phyloP scores from a whole-genome alignment of 2,113 vertebrate genomes.

The Ictalurus punctatus region DNA sequence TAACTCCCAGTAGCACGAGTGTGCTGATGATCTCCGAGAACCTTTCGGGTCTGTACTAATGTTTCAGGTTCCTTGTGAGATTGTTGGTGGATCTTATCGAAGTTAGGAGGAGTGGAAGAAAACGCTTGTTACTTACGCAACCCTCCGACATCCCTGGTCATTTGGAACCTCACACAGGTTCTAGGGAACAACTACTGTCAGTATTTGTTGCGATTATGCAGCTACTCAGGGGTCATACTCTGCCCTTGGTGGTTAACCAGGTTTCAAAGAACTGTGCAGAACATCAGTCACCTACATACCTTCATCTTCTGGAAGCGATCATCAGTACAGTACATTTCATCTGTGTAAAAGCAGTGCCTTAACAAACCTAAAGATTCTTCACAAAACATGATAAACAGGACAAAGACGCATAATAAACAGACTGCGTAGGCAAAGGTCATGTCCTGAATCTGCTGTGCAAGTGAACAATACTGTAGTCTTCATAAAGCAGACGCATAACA shows the following conservation, averaged over 20 bases:
- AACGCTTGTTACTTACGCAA: background rate
- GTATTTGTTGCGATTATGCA: background rate
- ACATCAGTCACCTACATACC: background rate
- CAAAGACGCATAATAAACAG: slow-evolving; percentile 5
- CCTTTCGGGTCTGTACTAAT: background rate
- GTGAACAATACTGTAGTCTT: slow-evolving; percentile 12
- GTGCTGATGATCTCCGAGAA: background rate
- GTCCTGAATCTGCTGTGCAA: slow-evolving; percentile 20
- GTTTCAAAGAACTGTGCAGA: too few species aligned
- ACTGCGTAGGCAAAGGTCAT: background rate
- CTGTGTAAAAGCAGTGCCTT: background rate
- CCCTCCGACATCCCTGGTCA: background rate
- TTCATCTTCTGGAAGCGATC: too few species aligned
- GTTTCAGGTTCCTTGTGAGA: background rate
- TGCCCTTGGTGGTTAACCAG: background rate
- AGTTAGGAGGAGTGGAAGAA: background rate
- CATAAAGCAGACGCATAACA: slow-evolving; percentile 8
- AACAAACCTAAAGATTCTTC: background rate
- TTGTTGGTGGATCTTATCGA: background rate
- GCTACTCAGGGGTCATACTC: background rate
- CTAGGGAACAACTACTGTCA: background rate
- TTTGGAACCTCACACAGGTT: background rate
- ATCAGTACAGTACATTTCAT: background rate
- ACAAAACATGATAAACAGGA: background rate
- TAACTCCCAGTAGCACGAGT: background rate